phyloP scores from a whole-genome alignment of 2,797 vertebrate species.

The Fringilla coelebs region DNA sequence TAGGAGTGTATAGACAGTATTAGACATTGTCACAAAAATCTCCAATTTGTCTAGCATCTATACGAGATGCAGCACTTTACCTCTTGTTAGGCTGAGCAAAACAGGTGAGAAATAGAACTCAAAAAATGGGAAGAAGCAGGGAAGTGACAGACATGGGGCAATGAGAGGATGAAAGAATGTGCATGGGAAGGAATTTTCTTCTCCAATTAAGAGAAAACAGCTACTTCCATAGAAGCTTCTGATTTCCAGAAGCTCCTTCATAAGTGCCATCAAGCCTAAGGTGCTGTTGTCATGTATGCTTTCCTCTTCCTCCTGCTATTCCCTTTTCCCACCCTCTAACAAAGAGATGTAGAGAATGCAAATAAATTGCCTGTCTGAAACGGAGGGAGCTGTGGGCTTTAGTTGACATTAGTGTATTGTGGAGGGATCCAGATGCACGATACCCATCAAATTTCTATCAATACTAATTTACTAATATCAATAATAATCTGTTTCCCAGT shows the following conservation, averaged over 20 bases:
- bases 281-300: not conserved
- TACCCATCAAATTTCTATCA: conserved; percentile 93
- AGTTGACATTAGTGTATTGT: conserved; percentile 75
- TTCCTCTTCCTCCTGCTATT: not conserved
- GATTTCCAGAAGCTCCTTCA: not conserved
- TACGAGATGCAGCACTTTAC: not conserved
- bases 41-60: not conserved
- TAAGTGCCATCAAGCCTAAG: not conserved
- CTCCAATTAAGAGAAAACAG: not conserved
- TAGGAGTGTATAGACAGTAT: not conserved
- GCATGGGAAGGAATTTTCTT: not conserved
- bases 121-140: not conserved
- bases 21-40: not conserved
- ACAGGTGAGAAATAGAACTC: not conserved
- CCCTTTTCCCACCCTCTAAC: not conserved
- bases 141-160: not conserved
- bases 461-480: conserved; percentile 98
- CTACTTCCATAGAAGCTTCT: not conserved
- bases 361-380: not conserved
- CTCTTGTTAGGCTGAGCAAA: not conserved
- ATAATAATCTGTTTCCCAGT: conserved; percentile 89
- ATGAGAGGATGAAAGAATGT: not conserved
- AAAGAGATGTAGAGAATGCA: not conserved
- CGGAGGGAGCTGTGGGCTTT: conserved; percentile 25
- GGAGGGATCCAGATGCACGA: conserved; percentile 83